These are phyloP conservation scores for Rousettus madagascariensis DNA, from an alignment of 2,797 vertebrate genomes.

Conservation along the genomic window DNA sequence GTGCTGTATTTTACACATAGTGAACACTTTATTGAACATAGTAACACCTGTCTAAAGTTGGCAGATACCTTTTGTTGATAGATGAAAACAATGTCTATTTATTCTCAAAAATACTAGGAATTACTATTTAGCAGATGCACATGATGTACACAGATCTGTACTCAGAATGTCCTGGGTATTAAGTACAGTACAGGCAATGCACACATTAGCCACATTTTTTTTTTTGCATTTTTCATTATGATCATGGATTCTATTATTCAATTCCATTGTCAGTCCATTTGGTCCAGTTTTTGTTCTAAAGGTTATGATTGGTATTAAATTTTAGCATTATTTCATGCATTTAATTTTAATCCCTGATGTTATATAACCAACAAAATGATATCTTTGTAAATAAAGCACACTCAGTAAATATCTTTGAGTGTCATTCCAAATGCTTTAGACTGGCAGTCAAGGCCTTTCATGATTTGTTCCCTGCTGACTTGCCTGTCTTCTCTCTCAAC, in stretches of 20 bases:
- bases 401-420: background rate
- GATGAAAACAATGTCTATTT: background rate
- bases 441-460: background rate
- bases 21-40: background rate
- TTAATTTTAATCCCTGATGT: background rate
- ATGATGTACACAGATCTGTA: background rate
- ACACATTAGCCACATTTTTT: background rate
- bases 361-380: background rate
- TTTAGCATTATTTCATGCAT: background rate
- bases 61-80: background rate
- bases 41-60: background rate
- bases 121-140: background rate
- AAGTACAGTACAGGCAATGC: background rate
- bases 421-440: background rate
- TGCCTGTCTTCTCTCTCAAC: background rate
- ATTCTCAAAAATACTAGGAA: background rate
- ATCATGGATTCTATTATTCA: background rate
- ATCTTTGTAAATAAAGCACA: background rate
- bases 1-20: background rate
- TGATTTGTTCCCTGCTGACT: background rate
- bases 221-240: background rate
- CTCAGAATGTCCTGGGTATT: background rate
- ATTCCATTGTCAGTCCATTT: background rate
- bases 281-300: background rate
- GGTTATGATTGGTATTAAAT: background rate